Conservation (phyloP, 2,113 vertebrate species). For the Anas platyrhynchos region DNA sequence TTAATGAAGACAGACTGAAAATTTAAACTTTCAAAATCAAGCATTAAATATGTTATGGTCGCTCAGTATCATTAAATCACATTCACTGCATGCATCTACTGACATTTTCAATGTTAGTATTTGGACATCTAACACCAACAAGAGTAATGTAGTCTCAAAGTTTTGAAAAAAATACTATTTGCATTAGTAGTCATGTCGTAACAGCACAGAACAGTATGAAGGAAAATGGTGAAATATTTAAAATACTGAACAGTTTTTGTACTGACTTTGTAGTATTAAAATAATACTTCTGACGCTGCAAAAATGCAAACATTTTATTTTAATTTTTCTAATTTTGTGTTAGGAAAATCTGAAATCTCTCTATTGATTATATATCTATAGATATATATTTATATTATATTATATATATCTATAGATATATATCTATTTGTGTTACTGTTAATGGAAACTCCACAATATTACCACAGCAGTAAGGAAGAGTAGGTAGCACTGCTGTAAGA, state of each 20-base stretch:
- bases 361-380: not conserved
- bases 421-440: not conserved
- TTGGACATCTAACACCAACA: not conserved
- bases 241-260: not conserved
- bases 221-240: not conserved
- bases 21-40: not conserved
- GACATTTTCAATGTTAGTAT: conserved; percentile 15
- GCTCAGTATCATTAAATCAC: not conserved
- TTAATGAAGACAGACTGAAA: not conserved
- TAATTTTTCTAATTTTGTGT: not conserved
- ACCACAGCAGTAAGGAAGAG: not conserved
- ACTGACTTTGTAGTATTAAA: not conserved
- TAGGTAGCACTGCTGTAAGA: not conserved
- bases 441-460: not conserved
- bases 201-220: not conserved
- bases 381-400: too few species aligned
- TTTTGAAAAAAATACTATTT: not conserved
- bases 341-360: not conserved
- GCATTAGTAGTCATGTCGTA: not conserved
- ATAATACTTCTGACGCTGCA: not conserved
- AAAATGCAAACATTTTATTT: not conserved
- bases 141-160: not conserved
- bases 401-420: too few species aligned
- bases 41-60: not conserved
- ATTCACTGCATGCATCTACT: not conserved